Evolutionary conservation across 2,797 vertebrate species (phyloP).

Genomic region (Melanotaenia maccullochi): DNA sequence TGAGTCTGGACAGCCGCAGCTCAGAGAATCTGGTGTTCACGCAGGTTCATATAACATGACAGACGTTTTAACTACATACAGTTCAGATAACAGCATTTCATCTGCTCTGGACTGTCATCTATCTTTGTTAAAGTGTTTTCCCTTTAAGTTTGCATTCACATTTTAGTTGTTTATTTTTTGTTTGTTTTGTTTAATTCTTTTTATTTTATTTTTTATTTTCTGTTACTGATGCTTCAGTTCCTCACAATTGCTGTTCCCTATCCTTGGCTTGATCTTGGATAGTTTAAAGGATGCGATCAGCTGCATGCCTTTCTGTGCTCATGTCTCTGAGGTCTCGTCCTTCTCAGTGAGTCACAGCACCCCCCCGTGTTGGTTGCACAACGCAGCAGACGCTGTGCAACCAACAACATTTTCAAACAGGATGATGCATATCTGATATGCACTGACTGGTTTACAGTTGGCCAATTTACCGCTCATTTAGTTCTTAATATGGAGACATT

Average conservation of each 20-base stretch:
- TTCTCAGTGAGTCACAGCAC: conserved; percentile 87
- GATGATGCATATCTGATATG: conserved; percentile 32
- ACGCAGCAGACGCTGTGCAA: conserved; percentile 41
- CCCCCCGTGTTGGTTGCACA: conserved; percentile 69
- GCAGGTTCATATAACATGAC: conserved; percentile 80
- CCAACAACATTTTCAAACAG: conserved; percentile 16
- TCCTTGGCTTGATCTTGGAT: conserved; percentile 84
- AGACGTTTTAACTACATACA: background rate
- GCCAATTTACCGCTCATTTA: background rate
- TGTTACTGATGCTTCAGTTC: conserved; percentile 64
- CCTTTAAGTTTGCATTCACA: conserved; percentile 38
- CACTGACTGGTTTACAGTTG: conserved; percentile 14
- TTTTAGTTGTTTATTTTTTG: conserved; percentile 30
- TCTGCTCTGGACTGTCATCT: conserved; percentile 1
- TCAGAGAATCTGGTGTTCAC: conserved; percentile 98
- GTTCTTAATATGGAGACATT: background rate
- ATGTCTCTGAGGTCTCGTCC: conserved; percentile 78
- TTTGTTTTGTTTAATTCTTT: conserved; percentile 27
- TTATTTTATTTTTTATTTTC: conserved; percentile 47
- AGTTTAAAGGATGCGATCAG: conserved; percentile 83
- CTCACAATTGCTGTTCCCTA: conserved; percentile 53
- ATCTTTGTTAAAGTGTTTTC: conserved; percentile 12
- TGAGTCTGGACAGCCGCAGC: conserved; percentile 97
- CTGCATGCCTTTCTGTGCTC: conserved; percentile 85
- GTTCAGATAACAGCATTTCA: background rate